phyloP scores from a whole-genome alignment of 1,140 invertebrate genomes.

The Solenopsis fugax region DNA sequence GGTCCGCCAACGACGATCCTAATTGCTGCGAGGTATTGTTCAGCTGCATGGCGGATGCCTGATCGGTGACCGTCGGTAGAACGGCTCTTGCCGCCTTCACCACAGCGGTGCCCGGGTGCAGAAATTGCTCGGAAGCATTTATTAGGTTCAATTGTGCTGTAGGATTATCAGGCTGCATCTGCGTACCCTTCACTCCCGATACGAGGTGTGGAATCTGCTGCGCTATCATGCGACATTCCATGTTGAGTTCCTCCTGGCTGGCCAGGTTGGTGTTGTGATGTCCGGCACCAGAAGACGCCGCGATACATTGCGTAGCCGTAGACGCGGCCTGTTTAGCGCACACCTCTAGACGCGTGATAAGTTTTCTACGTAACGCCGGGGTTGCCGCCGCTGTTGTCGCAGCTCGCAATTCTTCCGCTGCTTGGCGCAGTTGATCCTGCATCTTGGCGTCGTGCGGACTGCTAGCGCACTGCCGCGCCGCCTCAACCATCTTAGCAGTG shows the following conservation, averaged over 20 bases:
- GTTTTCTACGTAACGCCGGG: conserved; percentile 92
- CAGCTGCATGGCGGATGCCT: conserved; percentile 90
- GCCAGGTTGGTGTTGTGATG: conserved; percentile 90
- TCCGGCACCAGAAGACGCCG: conserved; percentile 92
- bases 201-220: conserved; percentile 94
- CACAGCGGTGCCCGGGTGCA: conserved; percentile 91
- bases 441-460: conserved; percentile 94
- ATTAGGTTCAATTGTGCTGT: conserved; percentile 94
- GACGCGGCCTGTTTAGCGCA: conserved; percentile 96
- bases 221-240: conserved; percentile 92
- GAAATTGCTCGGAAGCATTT: conserved; percentile 94
- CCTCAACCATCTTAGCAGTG: conserved; percentile 98
- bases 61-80: conserved; percentile 94
- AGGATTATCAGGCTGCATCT: conserved; percentile 91
- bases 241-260: conserved; percentile 91
- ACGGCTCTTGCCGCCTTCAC: conserved; percentile 93
- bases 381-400: conserved; percentile 95
- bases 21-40: conserved; percentile 92
- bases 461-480: conserved; percentile 96
- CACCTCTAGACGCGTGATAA: conserved; percentile 92
- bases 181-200: conserved; percentile 92
- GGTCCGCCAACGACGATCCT: conserved; percentile 91
- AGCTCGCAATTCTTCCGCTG: conserved; percentile 96
- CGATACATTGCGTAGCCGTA: conserved; percentile 96
- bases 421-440: conserved; percentile 94